Conservation (phyloP, 2,113 vertebrate genomes). For the Alethe castanea region DNA sequence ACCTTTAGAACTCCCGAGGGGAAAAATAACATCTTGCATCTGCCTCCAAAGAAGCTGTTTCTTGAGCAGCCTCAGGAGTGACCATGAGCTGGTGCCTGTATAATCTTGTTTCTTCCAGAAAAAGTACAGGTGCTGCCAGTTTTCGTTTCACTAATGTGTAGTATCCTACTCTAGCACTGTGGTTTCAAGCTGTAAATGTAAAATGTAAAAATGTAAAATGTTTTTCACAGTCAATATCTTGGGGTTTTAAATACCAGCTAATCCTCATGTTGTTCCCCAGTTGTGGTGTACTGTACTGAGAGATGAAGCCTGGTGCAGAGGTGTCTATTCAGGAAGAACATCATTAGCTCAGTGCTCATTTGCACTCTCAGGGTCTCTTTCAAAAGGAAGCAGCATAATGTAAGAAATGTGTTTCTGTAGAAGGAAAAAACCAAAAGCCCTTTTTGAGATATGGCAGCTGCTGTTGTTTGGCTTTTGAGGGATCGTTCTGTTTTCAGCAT, state of each 20-base stretch:
- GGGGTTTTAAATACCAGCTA: not conserved
- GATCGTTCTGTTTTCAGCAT: not conserved
- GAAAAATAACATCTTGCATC: not conserved
- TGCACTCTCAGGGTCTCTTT: not conserved
- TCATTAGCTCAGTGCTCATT: not conserved
- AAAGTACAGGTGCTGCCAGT: not conserved
- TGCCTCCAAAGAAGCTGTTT: not conserved
- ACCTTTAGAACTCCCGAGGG: not conserved
- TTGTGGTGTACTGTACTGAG: rapidly evolving
- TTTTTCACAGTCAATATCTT: not conserved
- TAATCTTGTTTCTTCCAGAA: not conserved
- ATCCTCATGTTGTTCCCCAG: not conserved
- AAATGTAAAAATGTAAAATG: not conserved
- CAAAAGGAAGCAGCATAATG: not conserved
- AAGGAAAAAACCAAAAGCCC: not conserved
- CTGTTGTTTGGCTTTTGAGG: not conserved
- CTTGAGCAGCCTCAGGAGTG: not conserved
- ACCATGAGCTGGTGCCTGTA: not conserved
- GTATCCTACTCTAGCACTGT: not conserved
- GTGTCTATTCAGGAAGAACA: not conserved
- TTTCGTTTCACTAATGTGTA: not conserved
- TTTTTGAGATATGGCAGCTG: not conserved
- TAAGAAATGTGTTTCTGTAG: not conserved
- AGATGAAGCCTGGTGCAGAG: not conserved
- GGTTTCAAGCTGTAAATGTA: not conserved